phyloP scores from a whole-genome alignment of 2,113 vertebrate genomes.

The Lophius piscatorius region DNA sequence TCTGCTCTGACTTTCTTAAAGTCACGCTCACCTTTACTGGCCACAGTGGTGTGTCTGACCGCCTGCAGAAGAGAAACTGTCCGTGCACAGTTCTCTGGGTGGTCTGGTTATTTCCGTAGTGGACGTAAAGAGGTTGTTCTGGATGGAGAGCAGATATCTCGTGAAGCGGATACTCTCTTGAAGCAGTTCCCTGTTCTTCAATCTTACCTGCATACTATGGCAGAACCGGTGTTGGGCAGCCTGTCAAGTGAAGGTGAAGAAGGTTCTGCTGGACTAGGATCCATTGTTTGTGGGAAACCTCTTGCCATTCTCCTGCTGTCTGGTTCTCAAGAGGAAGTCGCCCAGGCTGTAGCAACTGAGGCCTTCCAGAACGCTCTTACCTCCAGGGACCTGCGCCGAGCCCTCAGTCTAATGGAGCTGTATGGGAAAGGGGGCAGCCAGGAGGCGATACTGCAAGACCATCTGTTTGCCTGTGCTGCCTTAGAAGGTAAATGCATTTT shows the following conservation, averaged over 20 bases:
- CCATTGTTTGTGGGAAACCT: conserved; percentile 81
- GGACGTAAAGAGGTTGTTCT: conserved; percentile 85
- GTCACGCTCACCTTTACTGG: conserved; percentile 85
- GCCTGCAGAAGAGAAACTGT: conserved; percentile 72
- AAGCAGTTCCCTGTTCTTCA: conserved; percentile 86
- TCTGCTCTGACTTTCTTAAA: conserved; percentile 91
- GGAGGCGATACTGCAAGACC: conserved; percentile 82
- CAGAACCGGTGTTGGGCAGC: conserved; percentile 78
- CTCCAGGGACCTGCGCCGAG: conserved; percentile 82
- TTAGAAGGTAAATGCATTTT: conserved; percentile 80
- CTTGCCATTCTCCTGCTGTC: conserved; percentile 83
- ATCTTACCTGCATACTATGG: conserved; percentile 83
- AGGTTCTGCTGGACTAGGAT: conserved; percentile 65
- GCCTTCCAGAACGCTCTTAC: conserved; percentile 87
- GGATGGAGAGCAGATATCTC: conserved; percentile 86
- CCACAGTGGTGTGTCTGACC: conserved; percentile 85
- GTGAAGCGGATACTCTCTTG: conserved; percentile 86
- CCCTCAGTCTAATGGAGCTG: conserved; percentile 84
- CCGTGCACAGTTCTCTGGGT: conserved; percentile 69
- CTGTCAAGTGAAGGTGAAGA: conserved; percentile 63
- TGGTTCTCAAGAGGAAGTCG: conserved; percentile 82
- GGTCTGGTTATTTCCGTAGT: conserved; percentile 86
- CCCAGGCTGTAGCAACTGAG: conserved; percentile 77
- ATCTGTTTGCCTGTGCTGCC: conserved; percentile 86
- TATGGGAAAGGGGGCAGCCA: conserved; percentile 81